Conservation (phyloP, 2,888 invertebrate species). For the Drosophila buzzatii region DNA sequence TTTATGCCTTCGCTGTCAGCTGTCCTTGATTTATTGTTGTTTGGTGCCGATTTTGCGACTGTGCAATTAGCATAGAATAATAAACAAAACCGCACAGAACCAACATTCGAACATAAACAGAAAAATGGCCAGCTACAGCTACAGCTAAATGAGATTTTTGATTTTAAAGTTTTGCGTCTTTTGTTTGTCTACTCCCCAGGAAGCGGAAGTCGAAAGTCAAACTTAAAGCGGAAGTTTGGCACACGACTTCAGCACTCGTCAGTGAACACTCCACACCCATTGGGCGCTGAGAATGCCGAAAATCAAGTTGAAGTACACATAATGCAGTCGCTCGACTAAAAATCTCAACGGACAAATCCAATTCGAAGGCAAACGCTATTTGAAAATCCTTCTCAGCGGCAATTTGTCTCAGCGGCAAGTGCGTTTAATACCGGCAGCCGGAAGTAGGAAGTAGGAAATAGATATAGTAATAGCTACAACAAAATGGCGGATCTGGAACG, state of each 20-base stretch:
- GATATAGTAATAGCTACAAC: slow-evolving; percentile 19
- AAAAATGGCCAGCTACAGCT: background rate
- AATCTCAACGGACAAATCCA: slow-evolving; percentile 14
- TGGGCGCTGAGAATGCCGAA: slow-evolving; percentile 48
- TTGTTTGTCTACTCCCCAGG: slow-evolving; percentile 32
- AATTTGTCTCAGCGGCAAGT: slow-evolving; percentile 34
- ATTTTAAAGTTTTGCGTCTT: slow-evolving; percentile 29
- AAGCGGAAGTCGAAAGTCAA: slow-evolving; percentile 58
- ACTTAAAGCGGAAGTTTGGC: slow-evolving; percentile 48
- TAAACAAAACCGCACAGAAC: slow-evolving; percentile 42
- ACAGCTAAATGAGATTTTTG: slow-evolving; percentile 10
- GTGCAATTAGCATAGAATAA: slow-evolving; percentile 57
- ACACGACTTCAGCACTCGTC: background rate
- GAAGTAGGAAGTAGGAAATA: slow-evolving; percentile 27
- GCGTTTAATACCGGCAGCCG: slow-evolving; percentile 44
- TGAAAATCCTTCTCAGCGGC: slow-evolving; percentile 14
- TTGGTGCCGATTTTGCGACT: slow-evolving; percentile 24
- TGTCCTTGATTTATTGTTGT: slow-evolving; percentile 4
- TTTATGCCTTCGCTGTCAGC: background rate
- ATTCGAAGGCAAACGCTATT: slow-evolving; percentile 27
- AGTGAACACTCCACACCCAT: background rate
- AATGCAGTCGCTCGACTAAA: slow-evolving; percentile 32
- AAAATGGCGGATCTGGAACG: slow-evolving; percentile 91
- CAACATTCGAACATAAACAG: slow-evolving; percentile 23
- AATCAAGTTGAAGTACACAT: slow-evolving; percentile 52